Percentiles rank a stretch among this genome's conserved stretches.
phyloP scores from a whole-genome alignment of 2,888 invertebrate genomes.

The Pheosia tremula region DNA sequence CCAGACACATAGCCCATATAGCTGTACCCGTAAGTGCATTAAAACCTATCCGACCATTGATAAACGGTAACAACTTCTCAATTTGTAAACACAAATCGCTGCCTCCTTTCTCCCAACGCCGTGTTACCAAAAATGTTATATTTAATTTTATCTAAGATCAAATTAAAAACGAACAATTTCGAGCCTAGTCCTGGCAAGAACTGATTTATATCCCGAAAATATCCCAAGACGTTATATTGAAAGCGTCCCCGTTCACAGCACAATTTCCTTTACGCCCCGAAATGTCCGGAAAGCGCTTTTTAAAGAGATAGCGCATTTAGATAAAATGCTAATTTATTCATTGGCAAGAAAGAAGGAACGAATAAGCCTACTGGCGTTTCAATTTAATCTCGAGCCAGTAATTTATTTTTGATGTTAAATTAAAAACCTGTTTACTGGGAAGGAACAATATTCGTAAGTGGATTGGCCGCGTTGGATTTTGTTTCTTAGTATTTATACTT shows the following conservation, averaged over 20 bases:
- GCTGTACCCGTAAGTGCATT: too few relatives aligned
- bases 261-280: conserved; percentile 56
- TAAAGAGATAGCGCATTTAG: conserved; percentile 76
- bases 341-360: conserved; percentile 69
- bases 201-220: conserved; percentile 43
- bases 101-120: neutral
- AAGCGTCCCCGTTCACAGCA: conserved; percentile 37
- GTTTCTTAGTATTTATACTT: conserved; percentile 11
- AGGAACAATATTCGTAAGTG: conserved; percentile 13
- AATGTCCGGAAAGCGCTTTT: conserved; percentile 67
- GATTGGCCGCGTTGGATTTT: conserved; percentile 9
- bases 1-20: too few relatives aligned
- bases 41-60: too few relatives aligned
- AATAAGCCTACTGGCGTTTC: conserved; percentile 67
- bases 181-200: conserved; percentile 13
- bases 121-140: neutral
- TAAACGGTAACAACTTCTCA: neutral
- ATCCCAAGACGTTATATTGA: conserved; percentile 41
- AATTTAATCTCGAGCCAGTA: conserved; percentile 70
- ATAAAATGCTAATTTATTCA: conserved; percentile 82
- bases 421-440: conserved; percentile 54
- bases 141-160: conserved; percentile 14
- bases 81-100: neutral
- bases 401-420: conserved; percentile 71
- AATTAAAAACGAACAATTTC: conserved; percentile 23